Evolutionary conservation across 2,797 vertebrate species (phyloP), one percentile per base, ranked within the genome.

Genomic region (Phrynocephalus vlangalii): DNA sequence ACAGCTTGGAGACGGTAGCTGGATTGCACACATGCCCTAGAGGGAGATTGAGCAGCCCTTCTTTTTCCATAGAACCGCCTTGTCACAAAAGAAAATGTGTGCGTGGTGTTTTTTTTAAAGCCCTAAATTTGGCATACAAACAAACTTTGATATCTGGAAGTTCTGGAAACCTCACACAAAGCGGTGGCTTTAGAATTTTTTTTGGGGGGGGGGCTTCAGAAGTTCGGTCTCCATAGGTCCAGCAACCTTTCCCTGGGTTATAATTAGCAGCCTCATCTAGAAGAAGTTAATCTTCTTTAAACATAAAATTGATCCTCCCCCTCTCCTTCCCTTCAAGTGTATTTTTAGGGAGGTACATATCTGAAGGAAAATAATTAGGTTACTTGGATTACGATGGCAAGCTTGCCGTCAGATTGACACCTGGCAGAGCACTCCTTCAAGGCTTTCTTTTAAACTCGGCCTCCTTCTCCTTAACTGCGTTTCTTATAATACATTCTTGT

Each of bases 401-500:
- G 94, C 95, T 94, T 90, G 93, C 93, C 92, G 95, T 63, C 91
- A 91, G 94, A 92, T 91, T 33, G 90, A 96, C 95, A 97, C 96
- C 96, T 97, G 96, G 95, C 95, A 96, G 82, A 93, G 93, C 91
- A 91, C 89, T 90, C 86, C 94, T 90, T 93, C 93, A 2, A 92
- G 90, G 44, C 96, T 95, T 96, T 95, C 94, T 94, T 56, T 92
- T 90, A 94, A 96, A 95, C 95, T 94, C 95, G 93, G 86, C 89
- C 91, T 94, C 89, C 90, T 94, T 94, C 90, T 95, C 89, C 90
- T 95, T 95, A 96, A 96, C 96, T 96, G 95, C 95, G 91, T 91
- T 96, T 96, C 96, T 95, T 95, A 95, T 97, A 96, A 96, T 96
- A 97, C 96, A 96, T 96, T 97, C 96, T 97, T 96, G 96, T 93